These are phyloP conservation scores for Malurus splendens DNA, from an alignment of 2,797 vertebrate species.

Conservation along the genomic window DNA sequence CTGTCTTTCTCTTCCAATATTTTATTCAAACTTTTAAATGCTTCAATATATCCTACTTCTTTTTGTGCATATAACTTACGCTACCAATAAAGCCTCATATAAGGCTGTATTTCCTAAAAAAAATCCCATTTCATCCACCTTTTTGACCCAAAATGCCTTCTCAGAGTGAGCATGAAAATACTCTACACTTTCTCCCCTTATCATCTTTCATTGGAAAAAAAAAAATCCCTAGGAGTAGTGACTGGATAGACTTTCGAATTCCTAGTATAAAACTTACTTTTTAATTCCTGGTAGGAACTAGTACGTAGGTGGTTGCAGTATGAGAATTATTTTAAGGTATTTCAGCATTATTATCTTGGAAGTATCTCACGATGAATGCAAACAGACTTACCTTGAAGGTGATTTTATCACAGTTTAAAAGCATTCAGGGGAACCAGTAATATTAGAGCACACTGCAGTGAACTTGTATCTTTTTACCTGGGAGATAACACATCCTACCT, in stretches of 20 bases:
- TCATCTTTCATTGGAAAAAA: neutral
- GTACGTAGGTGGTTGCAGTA: neutral
- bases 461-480: neutral
- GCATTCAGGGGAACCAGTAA: neutral
- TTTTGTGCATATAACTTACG: neutral
- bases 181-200: rapidly evolving
- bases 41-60: neutral
- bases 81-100: neutral
- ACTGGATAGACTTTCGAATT: neutral
- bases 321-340: neutral
- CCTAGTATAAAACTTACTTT: neutral
- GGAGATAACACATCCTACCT: neutral
- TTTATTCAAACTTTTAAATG: neutral
- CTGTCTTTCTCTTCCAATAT: neutral
- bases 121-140: neutral
- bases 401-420: neutral
- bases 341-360: neutral
- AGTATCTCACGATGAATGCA: neutral
- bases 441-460: rapidly evolving
- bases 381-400: neutral
- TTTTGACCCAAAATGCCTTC: neutral
- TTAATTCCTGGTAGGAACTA: neutral
- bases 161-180: neutral
- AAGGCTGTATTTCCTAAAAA: neutral
- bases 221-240: neutral